Evolutionary conservation across 2,888 invertebrate genomes (phyloP), one percentile per base, ranked within the genome.

Genomic region (Hypsopygia costalis): DNA sequence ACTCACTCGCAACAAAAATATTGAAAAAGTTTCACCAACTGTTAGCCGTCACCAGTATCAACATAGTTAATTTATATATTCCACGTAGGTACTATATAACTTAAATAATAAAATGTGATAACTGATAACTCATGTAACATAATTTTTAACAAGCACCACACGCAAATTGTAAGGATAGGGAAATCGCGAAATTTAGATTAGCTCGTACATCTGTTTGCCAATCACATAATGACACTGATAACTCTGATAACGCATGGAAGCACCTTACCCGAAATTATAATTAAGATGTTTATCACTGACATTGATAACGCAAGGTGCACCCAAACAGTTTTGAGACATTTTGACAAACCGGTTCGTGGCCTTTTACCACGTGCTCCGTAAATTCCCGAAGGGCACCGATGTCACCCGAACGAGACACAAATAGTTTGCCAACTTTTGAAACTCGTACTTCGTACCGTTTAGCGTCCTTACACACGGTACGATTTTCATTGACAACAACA

Each of bases 301-400:
- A 27, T 8, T 22, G 31, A 22, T 31, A 25, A 36, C 38, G 39
- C 43, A 38, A 39, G 38, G 27, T 49, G 46, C 45, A 40, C 43
- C 43, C 45, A 52, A 58, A 57, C 48, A 51, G 39, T 55, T 62
- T 52, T 45, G 58, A 61, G 61, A 56, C 62, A 7, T 28, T 35
- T 71, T 81, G 72, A 74, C 73, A 74, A 64, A 57, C 42, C 12
- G 33, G 22, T 29, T 29, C 12, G 1, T 6, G 3, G 41, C 48
- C 16, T 47, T 48, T 49, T 43, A 66, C 75, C 86, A 85, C 80
- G 83, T 83, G 83, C 65, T 62, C 69, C 82, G 85, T 62, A 69
- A 59, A 68, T 47, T 42, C 41, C 63, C 83, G 82, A 81, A 55
- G 47, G 46, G 48, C 28, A 31, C 22, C 61, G 48, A 44, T 44